Percentiles rank a stretch among this genome's conserved stretches.
Evolutionary conservation across 2,797 vertebrate genomes (phyloP).

Genomic region (Sphenodon punctatus): DNA sequence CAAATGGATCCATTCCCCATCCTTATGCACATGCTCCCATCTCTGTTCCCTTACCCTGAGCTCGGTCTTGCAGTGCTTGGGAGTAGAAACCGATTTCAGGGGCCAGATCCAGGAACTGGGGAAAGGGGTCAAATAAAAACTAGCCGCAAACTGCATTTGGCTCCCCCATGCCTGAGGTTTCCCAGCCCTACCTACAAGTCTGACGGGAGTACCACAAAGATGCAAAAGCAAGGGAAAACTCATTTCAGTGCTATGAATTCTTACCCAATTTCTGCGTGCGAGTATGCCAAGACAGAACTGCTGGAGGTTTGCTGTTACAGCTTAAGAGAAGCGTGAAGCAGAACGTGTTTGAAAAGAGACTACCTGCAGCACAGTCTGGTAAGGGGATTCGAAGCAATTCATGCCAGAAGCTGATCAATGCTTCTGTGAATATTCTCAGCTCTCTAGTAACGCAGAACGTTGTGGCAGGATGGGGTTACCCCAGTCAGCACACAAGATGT

Average conservation of each 20-base stretch:
- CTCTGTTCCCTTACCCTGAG: too few species aligned
- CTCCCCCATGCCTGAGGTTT: too few species aligned
- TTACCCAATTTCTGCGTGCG: not conserved
- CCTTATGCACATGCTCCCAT: too few species aligned
- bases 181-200: too few species aligned
- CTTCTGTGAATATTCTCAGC: not conserved
- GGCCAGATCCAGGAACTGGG: too few species aligned
- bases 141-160: too few species aligned
- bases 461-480: not conserved
- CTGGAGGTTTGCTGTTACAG: not conserved
- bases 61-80: too few species aligned
- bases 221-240: too few species aligned
- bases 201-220: not conserved
- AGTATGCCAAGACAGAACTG: not conserved
- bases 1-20: too few species aligned
- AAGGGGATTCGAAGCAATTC: not conserved
- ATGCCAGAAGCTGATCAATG: not conserved
- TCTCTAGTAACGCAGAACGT: not conserved
- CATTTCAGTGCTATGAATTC: slow-evolving; percentile 1
- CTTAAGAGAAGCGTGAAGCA: not conserved
- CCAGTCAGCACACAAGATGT: not conserved
- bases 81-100: too few species aligned
- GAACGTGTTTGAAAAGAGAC: not conserved
- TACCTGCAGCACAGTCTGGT: not conserved
- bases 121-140: too few species aligned